phyloP scores from a whole-genome alignment of 2,113 vertebrate species.

The Mastomys natalensis region DNA sequence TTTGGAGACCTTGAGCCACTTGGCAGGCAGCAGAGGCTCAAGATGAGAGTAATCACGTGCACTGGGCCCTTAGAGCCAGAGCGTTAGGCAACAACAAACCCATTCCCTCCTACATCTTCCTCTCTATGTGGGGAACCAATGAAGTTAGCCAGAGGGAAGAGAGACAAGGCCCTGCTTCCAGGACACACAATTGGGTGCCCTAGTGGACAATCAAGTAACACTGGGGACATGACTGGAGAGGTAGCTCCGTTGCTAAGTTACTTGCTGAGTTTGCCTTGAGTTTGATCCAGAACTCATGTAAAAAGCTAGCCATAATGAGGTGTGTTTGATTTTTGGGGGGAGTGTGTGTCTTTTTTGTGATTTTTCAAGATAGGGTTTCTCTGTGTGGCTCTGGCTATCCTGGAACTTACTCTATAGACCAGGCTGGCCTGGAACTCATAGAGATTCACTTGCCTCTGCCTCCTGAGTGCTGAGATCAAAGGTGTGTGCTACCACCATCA shows the following conservation, averaged over 20 bases:
- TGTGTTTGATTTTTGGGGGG: neutral
- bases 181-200: neutral
- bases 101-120: neutral
- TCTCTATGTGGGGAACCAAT: too few relatives aligned
- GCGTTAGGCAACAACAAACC: neutral
- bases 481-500: neutral
- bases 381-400: neutral
- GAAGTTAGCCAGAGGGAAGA: neutral
- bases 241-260: neutral
- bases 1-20: neutral
- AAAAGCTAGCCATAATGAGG: neutral
- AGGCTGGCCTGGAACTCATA: neutral
- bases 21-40: neutral
- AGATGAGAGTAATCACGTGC: neutral
- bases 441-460: neutral
- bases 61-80: too few relatives aligned
- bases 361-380: neutral
- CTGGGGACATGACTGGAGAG: too few relatives aligned
- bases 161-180: neutral
- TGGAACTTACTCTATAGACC: neutral
- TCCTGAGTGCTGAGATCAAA: neutral
- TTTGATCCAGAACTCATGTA: neutral
- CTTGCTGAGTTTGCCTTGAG: neutral
- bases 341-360: neutral
- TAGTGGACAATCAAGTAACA: neutral